Evolutionary conservation across 2,113 vertebrate species (phyloP).

Genomic region (Chionomys nivalis): DNA sequence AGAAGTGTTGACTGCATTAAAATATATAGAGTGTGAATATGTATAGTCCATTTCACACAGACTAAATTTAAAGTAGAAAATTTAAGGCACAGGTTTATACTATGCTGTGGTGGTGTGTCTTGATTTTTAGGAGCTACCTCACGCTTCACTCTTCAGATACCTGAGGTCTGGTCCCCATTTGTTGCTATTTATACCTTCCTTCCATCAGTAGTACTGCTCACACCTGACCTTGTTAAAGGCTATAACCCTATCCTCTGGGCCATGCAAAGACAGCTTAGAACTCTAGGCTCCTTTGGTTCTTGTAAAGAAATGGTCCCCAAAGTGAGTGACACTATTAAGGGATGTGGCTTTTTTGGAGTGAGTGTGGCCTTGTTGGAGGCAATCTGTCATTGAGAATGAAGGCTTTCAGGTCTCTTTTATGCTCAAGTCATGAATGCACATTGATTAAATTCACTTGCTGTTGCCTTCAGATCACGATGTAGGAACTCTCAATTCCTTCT

Average conservation of each 20-base stretch:
- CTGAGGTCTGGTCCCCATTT: too few relatives aligned
- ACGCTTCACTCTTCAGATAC: too few relatives aligned
- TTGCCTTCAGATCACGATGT: background rate
- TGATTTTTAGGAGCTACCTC: accelerated
- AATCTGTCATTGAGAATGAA: background rate
- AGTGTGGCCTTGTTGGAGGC: background rate
- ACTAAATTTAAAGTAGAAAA: background rate
- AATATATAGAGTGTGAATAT: background rate
- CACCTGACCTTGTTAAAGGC: accelerated
- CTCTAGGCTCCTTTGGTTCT: background rate
- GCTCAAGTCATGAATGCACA: background rate
- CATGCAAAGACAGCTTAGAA: too few relatives aligned
- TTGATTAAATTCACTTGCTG: background rate
- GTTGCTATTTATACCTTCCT: background rate
- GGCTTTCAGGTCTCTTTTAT: background rate
- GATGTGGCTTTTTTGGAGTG: background rate
- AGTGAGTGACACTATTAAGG: background rate
- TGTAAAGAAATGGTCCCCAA: background rate
- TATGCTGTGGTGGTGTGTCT: accelerated
- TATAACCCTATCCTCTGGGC: accelerated
- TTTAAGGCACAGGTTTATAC: accelerated
- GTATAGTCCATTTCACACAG: background rate
- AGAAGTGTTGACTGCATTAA: background rate
- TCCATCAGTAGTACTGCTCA: background rate
- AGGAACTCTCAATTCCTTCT: background rate